phyloP scores from a whole-genome alignment of 2,113 vertebrate genomes.

The Phylloscopus trochilus region DNA sequence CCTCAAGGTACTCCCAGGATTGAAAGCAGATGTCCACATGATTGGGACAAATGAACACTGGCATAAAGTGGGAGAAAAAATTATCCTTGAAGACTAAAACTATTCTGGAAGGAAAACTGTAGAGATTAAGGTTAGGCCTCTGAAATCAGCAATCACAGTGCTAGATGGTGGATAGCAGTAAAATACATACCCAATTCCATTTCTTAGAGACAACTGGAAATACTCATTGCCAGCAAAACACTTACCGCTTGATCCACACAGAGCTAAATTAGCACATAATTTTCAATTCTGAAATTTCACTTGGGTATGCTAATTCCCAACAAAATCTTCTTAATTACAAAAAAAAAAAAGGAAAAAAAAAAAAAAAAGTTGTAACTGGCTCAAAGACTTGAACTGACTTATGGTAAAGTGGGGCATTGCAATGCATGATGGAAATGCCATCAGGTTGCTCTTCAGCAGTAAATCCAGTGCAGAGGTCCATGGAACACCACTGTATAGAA shows the following conservation, averaged over 20 bases:
- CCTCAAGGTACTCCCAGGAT: conserved; percentile 3
- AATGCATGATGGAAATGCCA: background rate
- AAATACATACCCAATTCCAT: background rate
- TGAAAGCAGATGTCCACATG: conserved; percentile 46
- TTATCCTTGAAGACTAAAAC: background rate
- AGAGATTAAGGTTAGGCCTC: background rate
- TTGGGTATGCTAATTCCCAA: background rate
- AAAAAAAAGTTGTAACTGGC: background rate
- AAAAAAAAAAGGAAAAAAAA: background rate
- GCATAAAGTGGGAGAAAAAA: background rate
- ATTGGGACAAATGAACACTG: conserved; percentile 2
- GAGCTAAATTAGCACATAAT: background rate
- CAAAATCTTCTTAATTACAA: background rate
- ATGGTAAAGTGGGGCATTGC: background rate
- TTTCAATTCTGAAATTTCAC: background rate
- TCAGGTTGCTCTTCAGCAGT: background rate
- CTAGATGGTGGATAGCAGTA: background rate
- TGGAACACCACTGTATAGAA: background rate
- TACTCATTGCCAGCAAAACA: background rate
- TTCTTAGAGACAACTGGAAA: background rate
- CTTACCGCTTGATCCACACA: background rate
- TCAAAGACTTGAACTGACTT: background rate
- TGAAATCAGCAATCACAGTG: background rate
- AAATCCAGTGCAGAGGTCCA: background rate
- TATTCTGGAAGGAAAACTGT: background rate